Percentiles rank a stretch among this genome's conserved stretches.
phyloP scores from a whole-genome alignment of 2,113 vertebrate genomes.

The Crotalus horridus region DNA sequence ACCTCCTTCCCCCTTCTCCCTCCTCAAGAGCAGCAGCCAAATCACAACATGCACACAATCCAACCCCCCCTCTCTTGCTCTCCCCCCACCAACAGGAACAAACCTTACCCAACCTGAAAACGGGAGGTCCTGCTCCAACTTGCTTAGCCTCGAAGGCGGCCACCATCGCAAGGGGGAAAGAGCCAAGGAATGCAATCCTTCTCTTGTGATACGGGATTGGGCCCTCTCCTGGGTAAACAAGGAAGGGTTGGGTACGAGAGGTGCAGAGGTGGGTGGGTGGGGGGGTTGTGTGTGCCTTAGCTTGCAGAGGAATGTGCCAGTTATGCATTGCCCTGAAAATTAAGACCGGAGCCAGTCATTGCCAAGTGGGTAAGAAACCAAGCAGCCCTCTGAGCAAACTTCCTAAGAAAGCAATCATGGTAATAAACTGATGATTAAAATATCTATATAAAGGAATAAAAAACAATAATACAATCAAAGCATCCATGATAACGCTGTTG shows the following conservation, averaged over 20 bases:
- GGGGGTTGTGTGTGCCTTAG: conserved; percentile 11
- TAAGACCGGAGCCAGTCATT: neutral
- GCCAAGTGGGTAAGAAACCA: neutral
- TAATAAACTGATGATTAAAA: too few species aligned
- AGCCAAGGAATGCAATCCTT: conserved; percentile 28
- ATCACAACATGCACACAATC: neutral
- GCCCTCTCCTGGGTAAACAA: neutral
- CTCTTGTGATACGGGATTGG: neutral
- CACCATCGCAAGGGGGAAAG: neutral
- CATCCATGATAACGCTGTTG: too few species aligned
- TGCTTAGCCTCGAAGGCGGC: conserved; percentile 51
- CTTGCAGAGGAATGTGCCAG: conserved; percentile 29
- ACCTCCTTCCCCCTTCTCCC: conserved; percentile 59
- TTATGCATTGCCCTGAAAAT: conserved; percentile 6
- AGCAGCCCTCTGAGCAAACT: too few species aligned
- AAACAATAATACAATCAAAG: too few species aligned
- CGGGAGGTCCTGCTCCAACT: conserved; percentile 56
- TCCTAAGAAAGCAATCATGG: neutral
- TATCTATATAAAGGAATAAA: too few species aligned
- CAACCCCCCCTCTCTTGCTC: neutral
- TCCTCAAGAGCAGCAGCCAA: conserved; percentile 16
- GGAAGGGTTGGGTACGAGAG: neutral
- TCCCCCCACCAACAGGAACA: conserved; percentile 44
- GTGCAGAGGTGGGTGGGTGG: neutral
- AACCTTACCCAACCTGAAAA: conserved; percentile 69